These are phyloP conservation scores for Phocoena phocoena DNA, from an alignment of 2,113 vertebrate genomes.

Conservation along the genomic window DNA sequence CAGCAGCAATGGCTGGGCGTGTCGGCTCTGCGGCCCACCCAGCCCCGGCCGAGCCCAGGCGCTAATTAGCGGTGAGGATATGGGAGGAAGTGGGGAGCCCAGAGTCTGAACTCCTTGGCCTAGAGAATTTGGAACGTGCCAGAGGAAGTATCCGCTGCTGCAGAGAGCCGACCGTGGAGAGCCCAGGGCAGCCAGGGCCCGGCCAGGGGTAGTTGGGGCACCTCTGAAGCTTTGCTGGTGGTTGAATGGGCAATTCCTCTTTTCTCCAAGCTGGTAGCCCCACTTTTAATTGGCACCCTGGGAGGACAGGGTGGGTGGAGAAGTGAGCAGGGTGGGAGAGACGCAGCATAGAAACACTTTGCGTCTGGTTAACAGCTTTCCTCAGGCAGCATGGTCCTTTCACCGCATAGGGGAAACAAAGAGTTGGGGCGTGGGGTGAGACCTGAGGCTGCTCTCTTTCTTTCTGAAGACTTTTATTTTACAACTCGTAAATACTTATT, in stretches of 20 bases:
- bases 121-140: not conserved
- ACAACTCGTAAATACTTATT: not conserved
- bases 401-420: not conserved
- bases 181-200: no score
- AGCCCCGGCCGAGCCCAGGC: rapidly evolving
- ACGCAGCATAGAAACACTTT: not conserved
- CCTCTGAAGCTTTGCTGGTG: not conserved
- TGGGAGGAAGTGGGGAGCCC: not conserved
- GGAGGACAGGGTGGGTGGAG: not conserved
- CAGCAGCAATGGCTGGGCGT: not conserved
- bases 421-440: rapidly evolving
- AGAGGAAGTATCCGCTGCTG: not conserved
- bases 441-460: not conserved
- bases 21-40: not conserved
- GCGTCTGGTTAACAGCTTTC: not conserved
- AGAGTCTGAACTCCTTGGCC: not conserved
- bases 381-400: not conserved
- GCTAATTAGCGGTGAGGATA: not conserved
- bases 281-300: not conserved
- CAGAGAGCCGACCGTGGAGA: not conserved
- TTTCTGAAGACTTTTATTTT: not conserved
- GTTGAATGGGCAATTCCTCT: not conserved
- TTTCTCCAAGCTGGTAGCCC: not conserved
- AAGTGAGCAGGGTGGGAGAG: not conserved
- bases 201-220: not conserved